These are phyloP conservation scores for Rhincodon typus DNA, from an alignment of 2,797 vertebrate species.

Conservation along the genomic window DNA sequence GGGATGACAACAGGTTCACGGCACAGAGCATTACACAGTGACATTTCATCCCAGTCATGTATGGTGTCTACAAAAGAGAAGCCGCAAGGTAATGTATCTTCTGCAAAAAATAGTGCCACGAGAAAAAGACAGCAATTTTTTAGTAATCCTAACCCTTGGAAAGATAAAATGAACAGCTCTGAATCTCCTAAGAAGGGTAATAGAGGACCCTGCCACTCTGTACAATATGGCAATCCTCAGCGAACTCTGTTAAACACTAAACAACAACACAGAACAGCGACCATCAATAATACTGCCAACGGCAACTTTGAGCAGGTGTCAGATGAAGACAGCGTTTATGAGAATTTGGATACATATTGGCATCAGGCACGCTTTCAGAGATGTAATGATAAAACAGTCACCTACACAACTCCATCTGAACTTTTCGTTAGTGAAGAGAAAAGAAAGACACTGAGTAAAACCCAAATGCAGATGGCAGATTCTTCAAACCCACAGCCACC, in stretches of 20 bases:
- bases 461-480: background rate
- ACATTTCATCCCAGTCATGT: background rate
- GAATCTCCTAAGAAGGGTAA: background rate
- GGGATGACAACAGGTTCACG: background rate
- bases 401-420: conserved; percentile 22
- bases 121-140: background rate
- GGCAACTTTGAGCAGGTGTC: background rate
- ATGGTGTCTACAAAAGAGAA: no score
- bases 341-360: conserved; percentile 5
- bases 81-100: background rate
- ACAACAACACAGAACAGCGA: background rate
- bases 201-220: background rate
- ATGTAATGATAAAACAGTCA: background rate
- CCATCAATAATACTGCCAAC: background rate
- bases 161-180: background rate
- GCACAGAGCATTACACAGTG: background rate
- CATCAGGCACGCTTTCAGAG: no score
- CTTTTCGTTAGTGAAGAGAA: conserved; percentile 2
- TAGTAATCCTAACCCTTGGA: background rate
- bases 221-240: background rate
- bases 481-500: background rate
- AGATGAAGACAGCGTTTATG: background rate
- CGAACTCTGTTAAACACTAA: background rate
- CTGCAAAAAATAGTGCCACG: background rate
- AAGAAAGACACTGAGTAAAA: background rate